A percentile compares a stretch with the other conserved stretches of the same genome.
These are phyloP conservation scores for Napeogenes inachia DNA, from an alignment of 2,888 invertebrate genomes.

Conservation along the genomic window DNA sequence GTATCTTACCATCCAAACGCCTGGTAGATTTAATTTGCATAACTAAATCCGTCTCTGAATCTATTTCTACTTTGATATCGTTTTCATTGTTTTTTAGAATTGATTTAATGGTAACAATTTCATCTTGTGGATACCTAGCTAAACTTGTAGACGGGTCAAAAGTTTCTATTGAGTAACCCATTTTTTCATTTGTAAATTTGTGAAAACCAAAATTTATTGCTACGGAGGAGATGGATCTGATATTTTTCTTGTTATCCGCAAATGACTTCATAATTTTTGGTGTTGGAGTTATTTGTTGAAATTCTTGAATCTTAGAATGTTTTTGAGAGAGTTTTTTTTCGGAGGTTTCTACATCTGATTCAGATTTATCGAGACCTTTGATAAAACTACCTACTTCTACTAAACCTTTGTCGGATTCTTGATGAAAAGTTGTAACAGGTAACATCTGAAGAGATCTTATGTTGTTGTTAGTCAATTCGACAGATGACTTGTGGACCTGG, in stretches of 20 bases:
- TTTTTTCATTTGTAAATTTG: constrained; percentile 42
- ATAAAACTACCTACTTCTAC: too few relatives aligned
- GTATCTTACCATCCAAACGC: too few relatives aligned
- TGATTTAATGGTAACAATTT: constrained; percentile 42
- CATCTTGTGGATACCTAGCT: constrained; percentile 35
- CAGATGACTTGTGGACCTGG: too few relatives aligned
- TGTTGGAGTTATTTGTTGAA: neutral
- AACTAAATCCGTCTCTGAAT: constrained; percentile 43
- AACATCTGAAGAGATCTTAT: too few relatives aligned
- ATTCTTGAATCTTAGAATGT: neutral
- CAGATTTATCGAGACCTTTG: too few relatives aligned
- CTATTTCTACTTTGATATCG: constrained; percentile 48
- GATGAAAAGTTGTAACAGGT: too few relatives aligned
- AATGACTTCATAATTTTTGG: too few relatives aligned
- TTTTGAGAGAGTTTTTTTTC: neutral
- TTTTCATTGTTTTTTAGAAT: constrained; percentile 37
- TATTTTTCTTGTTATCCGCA: neutral
- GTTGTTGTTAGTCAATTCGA: too few relatives aligned
- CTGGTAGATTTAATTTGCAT: constrained; percentile 37
- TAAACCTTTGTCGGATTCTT: too few relatives aligned
- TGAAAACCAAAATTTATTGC: constrained; percentile 49
- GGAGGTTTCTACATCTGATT: too few relatives aligned
- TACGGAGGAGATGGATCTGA: constrained; percentile 3
- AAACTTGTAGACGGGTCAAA: constrained; percentile 36
- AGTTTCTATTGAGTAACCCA: constrained; percentile 44